A percentile compares a stretch with the other conserved stretches of the same genome.
Conservation (phyloP, 2,113 vertebrate genomes). For the Oryzias celebensis region DNA sequence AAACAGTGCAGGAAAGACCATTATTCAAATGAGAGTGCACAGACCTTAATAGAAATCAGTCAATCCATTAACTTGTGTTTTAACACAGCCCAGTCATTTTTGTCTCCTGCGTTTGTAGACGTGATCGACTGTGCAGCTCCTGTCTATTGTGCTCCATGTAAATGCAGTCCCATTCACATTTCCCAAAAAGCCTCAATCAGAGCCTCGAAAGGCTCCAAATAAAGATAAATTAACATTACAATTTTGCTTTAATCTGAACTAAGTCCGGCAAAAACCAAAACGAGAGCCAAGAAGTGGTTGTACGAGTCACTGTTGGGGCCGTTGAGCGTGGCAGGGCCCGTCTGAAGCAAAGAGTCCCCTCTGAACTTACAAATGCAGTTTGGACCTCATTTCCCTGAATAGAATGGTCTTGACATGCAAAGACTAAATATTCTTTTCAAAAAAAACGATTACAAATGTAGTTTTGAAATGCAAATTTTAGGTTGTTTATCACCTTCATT, state of each 20-base stretch:
- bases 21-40: conserved; percentile 80
- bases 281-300: conserved; percentile 51
- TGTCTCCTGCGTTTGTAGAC: conserved; percentile 54
- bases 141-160: conserved; percentile 57
- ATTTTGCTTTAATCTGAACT: conserved; percentile 62
- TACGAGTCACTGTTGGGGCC: conserved; percentile 26
- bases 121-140: conserved; percentile 54
- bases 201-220: conserved; percentile 66
- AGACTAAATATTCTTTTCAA: no score
- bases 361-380: conserved; percentile 29
- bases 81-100: conserved; percentile 61
- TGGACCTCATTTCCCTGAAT: conserved; percentile 26
- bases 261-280: conserved; percentile 59
- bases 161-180: conserved; percentile 60
- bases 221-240: conserved; percentile 67
- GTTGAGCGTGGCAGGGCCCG: conserved; percentile 7
- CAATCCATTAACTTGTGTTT: conserved; percentile 69
- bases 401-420: conserved; percentile 4
- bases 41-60: conserved; percentile 71
- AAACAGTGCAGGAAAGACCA: conserved; percentile 67
- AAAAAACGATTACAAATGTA: no score
- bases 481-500: no score
- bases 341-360: conserved; percentile 36
- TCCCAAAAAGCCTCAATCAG: conserved; percentile 66
- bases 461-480: no score